phyloP scores from a whole-genome alignment of 2,113 vertebrate species.

The Ageneiosus marmoratus region DNA sequence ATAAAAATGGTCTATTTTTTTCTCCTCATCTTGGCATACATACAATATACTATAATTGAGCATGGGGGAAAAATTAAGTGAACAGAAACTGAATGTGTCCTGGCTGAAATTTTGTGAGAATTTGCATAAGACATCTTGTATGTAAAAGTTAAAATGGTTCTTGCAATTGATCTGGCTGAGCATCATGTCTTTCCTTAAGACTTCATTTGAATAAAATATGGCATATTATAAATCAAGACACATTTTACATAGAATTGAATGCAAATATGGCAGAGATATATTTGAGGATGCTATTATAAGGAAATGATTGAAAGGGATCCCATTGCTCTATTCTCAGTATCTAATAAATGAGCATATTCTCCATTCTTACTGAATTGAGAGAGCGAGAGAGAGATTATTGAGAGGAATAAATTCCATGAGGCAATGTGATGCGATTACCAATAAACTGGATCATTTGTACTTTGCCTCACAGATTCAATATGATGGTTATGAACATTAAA shows the following conservation, averaged over 20 bases:
- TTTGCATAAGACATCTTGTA: neutral
- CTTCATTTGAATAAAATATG: neutral
- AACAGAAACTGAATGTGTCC: neutral
- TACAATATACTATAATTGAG: neutral
- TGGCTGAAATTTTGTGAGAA: neutral
- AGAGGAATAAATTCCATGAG: slow-evolving; percentile 46
- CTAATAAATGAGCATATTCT: slow-evolving; percentile 23
- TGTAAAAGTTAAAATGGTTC: neutral
- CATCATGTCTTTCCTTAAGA: neutral
- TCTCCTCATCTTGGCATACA: neutral
- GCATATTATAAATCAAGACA: neutral
- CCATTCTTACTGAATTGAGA: slow-evolving; percentile 19
- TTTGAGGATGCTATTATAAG: slow-evolving; percentile 39
- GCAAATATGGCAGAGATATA: slow-evolving; percentile 20
- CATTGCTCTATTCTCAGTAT: neutral
- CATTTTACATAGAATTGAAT: neutral
- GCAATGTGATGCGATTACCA: slow-evolving; percentile 30
- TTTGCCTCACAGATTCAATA: slow-evolving; percentile 27
- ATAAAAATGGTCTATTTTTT: neutral
- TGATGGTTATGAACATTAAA: slow-evolving; percentile 29
- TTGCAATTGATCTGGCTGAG: no score
- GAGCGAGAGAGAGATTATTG: slow-evolving; percentile 2
- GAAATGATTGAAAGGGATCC: slow-evolving; percentile 34
- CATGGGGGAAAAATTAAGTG: neutral
- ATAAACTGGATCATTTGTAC: slow-evolving; percentile 49